A percentile compares a stretch with the other conserved stretches of the same genome.
Conservation (phyloP, 1,140 invertebrate species). For the Procambarus clarkii region DNA sequence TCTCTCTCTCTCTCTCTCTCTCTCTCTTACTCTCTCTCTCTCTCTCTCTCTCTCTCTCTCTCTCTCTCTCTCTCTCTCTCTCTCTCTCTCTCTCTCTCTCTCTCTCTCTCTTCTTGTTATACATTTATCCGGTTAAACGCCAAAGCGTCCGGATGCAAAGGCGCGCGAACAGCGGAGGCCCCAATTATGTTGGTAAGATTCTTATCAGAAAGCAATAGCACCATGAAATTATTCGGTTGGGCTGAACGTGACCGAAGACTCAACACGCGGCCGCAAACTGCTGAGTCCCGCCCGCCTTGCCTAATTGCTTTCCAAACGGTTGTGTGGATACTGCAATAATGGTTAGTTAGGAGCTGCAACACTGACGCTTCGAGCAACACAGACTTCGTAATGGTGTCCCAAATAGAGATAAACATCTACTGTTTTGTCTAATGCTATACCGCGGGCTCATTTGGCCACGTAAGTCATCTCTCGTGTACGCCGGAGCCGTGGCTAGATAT, state of each 20-base stretch:
- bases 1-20: too few relatives aligned
- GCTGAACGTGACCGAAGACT: slow-evolving; percentile 34
- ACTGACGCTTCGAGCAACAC: slow-evolving; percentile 16
- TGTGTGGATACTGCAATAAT: slow-evolving; percentile 50
- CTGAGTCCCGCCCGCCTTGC: slow-evolving; percentile 24
- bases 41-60: too few relatives aligned
- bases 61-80: too few relatives aligned
- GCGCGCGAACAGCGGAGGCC: slow-evolving; percentile 5
- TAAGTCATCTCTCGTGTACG: neutral
- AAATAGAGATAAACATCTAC: neutral
- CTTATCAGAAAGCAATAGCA: slow-evolving; percentile 48
- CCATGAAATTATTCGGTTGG: slow-evolving; percentile 42
- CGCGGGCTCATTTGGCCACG: neutral
- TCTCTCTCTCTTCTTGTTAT: too few relatives aligned
- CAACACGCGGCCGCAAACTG: slow-evolving; percentile 10
- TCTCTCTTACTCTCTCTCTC: too few relatives aligned
- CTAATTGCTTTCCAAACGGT: slow-evolving; percentile 49
- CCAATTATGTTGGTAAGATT: slow-evolving; percentile 30
- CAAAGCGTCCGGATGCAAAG: neutral
- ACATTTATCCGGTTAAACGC: neutral
- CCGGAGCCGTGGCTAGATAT: neutral
- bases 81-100: too few relatives aligned
- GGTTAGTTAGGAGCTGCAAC: slow-evolving; percentile 32
- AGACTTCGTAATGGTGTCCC: slow-evolving; percentile 11
- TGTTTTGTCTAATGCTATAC: neutral